A percentile compares a stretch with the other conserved stretches of the same genome.
phyloP scores from a whole-genome alignment of 2,888 invertebrate species.

The Mimumesa dahlbomi region DNA sequence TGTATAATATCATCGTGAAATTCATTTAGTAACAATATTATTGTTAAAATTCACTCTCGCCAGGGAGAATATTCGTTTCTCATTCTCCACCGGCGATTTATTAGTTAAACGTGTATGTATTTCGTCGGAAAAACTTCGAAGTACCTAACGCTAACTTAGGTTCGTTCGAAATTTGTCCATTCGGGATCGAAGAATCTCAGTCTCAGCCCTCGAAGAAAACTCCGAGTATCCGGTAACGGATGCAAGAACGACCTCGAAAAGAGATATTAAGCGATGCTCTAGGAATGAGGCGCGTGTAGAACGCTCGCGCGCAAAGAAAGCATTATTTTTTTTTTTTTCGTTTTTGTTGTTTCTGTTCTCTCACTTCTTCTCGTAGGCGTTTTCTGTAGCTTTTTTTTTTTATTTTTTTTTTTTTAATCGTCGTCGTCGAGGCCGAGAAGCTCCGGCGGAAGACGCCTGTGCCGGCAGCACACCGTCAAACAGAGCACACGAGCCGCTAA shows the following conservation, averaged over 20 bases:
- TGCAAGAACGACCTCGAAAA: conserved; percentile 38
- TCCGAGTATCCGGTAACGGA: conserved; percentile 27
- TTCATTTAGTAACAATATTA: no score
- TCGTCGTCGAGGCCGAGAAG: conserved; percentile 93
- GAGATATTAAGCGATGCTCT: conserved; percentile 67
- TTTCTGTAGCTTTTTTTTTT: conserved; percentile 33
- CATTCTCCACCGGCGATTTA: no score
- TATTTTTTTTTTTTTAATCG: no score
- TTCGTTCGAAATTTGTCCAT: not conserved
- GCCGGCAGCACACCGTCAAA: conserved; percentile 93
- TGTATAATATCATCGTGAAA: no score
- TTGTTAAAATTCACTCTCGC: no score
- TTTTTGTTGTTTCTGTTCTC: no score
- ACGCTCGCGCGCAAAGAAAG: conserved; percentile 38
- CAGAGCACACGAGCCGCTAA: conserved; percentile 93
- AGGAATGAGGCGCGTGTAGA: conserved; percentile 62
- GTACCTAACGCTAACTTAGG: no score
- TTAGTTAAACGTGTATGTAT: no score
- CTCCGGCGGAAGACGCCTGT: conserved; percentile 92
- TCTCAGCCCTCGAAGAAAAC: conserved; percentile 35
- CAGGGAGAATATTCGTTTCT: no score
- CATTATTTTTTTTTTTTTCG: conserved; percentile 34
- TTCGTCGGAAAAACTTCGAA: no score
- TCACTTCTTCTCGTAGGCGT: conserved; percentile 54
- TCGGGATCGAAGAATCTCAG: conserved; percentile 35